Evolutionary conservation across 64 coral and sea anemone genomes (phyloP).

Genomic region (Dendrophyllia cribrosa): DNA sequence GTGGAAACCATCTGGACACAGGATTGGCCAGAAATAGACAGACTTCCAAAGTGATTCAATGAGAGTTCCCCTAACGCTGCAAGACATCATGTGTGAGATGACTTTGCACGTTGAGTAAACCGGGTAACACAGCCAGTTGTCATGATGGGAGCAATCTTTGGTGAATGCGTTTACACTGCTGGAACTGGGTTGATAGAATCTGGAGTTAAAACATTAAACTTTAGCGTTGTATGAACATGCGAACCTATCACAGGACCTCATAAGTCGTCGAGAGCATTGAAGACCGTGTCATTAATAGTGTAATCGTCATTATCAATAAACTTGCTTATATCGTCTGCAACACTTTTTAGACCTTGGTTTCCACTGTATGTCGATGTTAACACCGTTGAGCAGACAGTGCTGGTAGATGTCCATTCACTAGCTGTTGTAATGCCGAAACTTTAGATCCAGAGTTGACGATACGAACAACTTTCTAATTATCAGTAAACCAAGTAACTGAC

Average conservation of each 20-base stretch:
- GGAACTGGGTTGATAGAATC: not conserved
- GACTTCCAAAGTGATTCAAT: conserved; percentile 51
- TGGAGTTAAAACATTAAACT: conserved; percentile 9
- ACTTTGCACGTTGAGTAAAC: not conserved
- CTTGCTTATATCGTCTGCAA: conserved; percentile 33
- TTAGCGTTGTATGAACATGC: conserved; percentile 19
- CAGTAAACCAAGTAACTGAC: conserved; percentile 37
- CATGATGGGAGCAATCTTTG: not conserved
- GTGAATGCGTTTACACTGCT: conserved; percentile 40
- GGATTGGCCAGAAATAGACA: conserved; percentile 41
- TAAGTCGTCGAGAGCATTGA: conserved; percentile 1
- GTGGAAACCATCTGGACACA: not conserved
- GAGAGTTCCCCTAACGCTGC: conserved; percentile 1
- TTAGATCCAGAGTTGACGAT: conserved; percentile 38
- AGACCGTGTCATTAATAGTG: not conserved
- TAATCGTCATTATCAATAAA: conserved; percentile 54
- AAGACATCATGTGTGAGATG: conserved; percentile 2
- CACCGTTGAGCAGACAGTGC: not conserved
- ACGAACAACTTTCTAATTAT: conserved; percentile 51
- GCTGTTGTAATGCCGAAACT: conserved; percentile 17
- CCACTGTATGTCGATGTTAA: conserved; percentile 15
- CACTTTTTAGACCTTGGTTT: conserved; percentile 24
- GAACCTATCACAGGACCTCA: conserved; percentile 65
- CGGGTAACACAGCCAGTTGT: conserved; percentile 28
- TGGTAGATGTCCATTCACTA: conserved; percentile 32